Base-by-base conservation (phyloP, 2,113 vertebrate genomes). In the Megalops atlanticus region DNA sequence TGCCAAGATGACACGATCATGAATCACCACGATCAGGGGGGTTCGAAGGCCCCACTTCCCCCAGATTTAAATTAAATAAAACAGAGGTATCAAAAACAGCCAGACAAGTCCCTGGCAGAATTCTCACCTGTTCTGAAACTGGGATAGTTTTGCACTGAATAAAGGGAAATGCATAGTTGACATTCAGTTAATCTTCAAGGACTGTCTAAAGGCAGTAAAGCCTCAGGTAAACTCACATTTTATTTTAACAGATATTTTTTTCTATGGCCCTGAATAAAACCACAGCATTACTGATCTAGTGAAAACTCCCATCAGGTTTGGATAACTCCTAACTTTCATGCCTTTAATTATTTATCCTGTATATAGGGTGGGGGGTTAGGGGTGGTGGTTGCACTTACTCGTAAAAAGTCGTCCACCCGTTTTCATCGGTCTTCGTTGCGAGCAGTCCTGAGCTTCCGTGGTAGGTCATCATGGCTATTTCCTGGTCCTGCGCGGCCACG, bases 381-480 rank as follows among this genome's bases (percentile, higher is more conserved):
- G 58, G n/a, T n/a, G n/a, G n/a, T n/a, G n/a, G n/a, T n/a, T 31
- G 24, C 86, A 98, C 97, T 98, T 88, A 99, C 98, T 99, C 98
- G 38, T 97, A 99, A 92, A 99, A 99, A 0, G 96, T 98, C 3
- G 97, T 99, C 98, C 98, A 99, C 79, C 97, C 97, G 0, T 99
- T 96, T 89, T 99, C 97, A 81, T 98, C 95, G 71, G 96, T 99
- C 92, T 98, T 99, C 12, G 97, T 97, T 36, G 98, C 97, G 8
- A 99, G 93, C 18, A 99, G 96, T 81, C 97, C 97, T 0, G 98
- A 97, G 81, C 93, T 99, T 77, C 97, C 96, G 0, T 99, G 98
- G 87, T 99, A 99, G 0, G 98, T 99, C 97, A 99, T 97, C 87
- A 96, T 92, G 38, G 96, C 97, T 70, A 98, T 84, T 80, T 99